Evolutionary conservation across 2,113 vertebrate genomes (phyloP), one percentile per base, ranked within the genome.

Genomic region (Cryptotis parvus): DNA sequence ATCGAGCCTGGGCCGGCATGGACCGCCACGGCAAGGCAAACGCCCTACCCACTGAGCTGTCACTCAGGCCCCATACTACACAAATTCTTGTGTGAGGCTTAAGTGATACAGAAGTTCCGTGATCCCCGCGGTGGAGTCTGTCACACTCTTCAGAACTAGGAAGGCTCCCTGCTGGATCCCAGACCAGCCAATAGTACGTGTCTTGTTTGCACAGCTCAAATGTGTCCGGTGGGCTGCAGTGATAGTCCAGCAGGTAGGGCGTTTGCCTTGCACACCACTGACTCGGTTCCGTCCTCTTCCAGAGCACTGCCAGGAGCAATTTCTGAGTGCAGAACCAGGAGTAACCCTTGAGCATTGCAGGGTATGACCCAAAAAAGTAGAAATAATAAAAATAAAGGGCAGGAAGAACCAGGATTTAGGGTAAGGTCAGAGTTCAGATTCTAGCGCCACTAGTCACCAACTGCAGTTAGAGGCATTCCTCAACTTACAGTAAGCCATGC

Each of bases 401-500:
- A 84, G 87, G 91, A 91, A 79, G 78, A 92, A 94, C 75, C 16
- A 78, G 84, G 18, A 12, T 79, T 92, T 81, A 90, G 70, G 35
- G 31, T 91, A 43, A 84, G 26, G 73, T 94, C 88, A 81, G 68
- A 90, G 77, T 89, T 94, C 76, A 96, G 41, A 92, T 86, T 95
- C 55, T 94, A 94, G 65, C 63, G 52, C 39, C 43, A 37, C 14
- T 85, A 58, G 37, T 92, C 84, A 82, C 43, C 65, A 94, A 0
- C 84, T 76, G 16, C 37, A 82, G 69, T 88, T 81, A 61, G 31
- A 52, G 91, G 49, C 75, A 58, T 87, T 84, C n/a, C 68, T 91
- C 88, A 87, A 90, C 33, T 7, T 87, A 55, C 75, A 10, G 1
- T 55, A 79, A 87, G 6, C 58, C 73, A n/a, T 82, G 26, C 87